Evolutionary conservation across 2,888 invertebrate genomes (phyloP).

Genomic region (Nymphalis polychloros): DNA sequence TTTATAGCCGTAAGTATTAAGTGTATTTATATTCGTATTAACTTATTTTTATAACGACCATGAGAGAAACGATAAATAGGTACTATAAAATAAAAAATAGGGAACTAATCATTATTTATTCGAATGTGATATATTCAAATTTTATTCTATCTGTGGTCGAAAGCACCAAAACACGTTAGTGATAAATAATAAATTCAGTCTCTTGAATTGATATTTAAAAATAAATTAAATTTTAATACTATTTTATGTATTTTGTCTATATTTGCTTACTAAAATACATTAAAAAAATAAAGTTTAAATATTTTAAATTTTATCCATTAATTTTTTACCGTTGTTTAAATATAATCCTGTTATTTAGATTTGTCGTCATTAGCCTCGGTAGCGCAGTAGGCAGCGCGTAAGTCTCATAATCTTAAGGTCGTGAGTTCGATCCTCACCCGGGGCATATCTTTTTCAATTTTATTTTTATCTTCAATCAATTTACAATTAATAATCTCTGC

Average conservation of each 20-base stretch:
- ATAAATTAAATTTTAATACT: too few relatives aligned
- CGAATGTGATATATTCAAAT: background rate
- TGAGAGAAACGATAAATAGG: background rate
- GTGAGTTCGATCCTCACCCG: slow-evolving; percentile 97
- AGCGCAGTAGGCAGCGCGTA: slow-evolving; percentile 95
- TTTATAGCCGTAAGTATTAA: too few relatives aligned
- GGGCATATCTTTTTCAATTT: slow-evolving; percentile 58
- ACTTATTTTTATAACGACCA: background rate
- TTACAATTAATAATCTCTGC: background rate
- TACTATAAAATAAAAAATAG: background rate
- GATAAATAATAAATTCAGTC: background rate
- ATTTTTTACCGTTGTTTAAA: too few relatives aligned
- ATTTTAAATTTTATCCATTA: too few relatives aligned
- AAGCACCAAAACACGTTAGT: background rate
- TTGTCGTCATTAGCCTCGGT: slow-evolving; percentile 81
- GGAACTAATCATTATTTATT: background rate
- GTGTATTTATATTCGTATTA: background rate
- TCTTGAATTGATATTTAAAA: background rate
- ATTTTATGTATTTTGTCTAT: too few relatives aligned
- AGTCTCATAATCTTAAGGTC: slow-evolving; percentile 96
- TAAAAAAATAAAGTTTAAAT: too few relatives aligned
- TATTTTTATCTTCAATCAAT: slow-evolving; percentile 25
- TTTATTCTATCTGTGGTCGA: background rate
- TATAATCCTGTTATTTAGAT: slow-evolving; percentile 16
- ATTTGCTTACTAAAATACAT: background rate